phyloP scores from a whole-genome alignment of 2,113 vertebrate genomes.

The Dendropsophus ebraccatus region DNA sequence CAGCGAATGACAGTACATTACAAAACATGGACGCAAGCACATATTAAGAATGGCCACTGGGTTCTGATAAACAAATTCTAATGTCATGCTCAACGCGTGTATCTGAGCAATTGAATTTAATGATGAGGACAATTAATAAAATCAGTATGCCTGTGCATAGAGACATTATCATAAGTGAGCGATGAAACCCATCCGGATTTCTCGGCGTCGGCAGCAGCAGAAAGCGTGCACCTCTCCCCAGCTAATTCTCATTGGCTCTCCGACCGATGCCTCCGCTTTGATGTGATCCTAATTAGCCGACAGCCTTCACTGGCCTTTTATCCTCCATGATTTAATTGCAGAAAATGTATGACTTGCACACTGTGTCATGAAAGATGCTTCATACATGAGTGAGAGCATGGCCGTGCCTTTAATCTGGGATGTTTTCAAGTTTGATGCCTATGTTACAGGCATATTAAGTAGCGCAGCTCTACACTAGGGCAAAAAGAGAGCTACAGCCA shows the following conservation, averaged over 20 bases:
- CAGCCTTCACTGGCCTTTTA: constrained; percentile 21
- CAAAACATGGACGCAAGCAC: not conserved
- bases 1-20: not conserved
- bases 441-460: constrained; percentile 46
- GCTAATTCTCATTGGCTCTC: constrained; percentile 25
- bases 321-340: constrained; percentile 38
- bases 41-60: not conserved
- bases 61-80: not conserved
- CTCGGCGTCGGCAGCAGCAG: not conserved
- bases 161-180: constrained; percentile 18
- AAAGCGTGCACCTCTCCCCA: not conserved
- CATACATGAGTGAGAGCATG: constrained; percentile 40
- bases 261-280: constrained; percentile 30
- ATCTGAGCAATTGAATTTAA: not conserved
- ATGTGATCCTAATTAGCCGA: constrained; percentile 49
- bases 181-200: not conserved
- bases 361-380: constrained; percentile 41
- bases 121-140: constrained; percentile 18
- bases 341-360: constrained; percentile 42
- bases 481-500: not conserved
- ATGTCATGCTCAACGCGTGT: not conserved
- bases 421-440: constrained; percentile 39
- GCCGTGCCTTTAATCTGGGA: constrained; percentile 30
- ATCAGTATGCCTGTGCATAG: not conserved
- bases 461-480: not conserved